Percentiles rank a stretch among this genome's conserved stretches.
Conservation (phyloP, 30 jellyfish, hydroid and myxozoan species). For the Pelagia noctiluca region DNA sequence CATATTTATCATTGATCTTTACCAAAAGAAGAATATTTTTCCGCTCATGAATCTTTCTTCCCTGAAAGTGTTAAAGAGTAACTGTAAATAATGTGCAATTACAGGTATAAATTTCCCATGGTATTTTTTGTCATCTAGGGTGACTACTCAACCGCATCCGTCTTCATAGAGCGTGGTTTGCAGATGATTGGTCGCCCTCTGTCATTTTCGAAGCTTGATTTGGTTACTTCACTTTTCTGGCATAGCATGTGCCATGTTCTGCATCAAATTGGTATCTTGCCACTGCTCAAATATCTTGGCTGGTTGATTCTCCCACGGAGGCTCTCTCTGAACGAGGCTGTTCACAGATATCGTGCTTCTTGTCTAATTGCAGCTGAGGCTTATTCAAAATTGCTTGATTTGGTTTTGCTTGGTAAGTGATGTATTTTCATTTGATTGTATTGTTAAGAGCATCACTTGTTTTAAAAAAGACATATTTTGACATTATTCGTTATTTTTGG, state of each 20-base stretch:
- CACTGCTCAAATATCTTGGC: conserved; percentile 61
- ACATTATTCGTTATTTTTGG: neutral
- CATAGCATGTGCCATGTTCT: conserved; percentile 46
- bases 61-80: no score
- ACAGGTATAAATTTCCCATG: neutral
- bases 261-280: conserved; percentile 63
- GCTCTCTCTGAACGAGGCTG: conserved; percentile 49
- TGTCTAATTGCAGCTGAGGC: conserved; percentile 67
- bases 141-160: conserved; percentile 33
- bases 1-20: no score
- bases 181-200: conserved; percentile 70
- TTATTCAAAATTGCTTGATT: conserved; percentile 48
- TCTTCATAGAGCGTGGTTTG: conserved; percentile 61
- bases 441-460: neutral
- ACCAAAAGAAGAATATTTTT: no score
- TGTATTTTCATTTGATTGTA: neutral
- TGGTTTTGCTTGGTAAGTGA: conserved; percentile 38
- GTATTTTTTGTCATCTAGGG: conserved; percentile 36
- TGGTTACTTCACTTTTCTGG: conserved; percentile 63
- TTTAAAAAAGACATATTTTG: neutral
- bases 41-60: no score
- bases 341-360: conserved; percentile 35
- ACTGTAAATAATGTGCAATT: neutral
- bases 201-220: conserved; percentile 64
- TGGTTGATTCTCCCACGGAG: conserved; percentile 78